Base-by-base conservation (phyloP, 2,113 vertebrate genomes). In the Aspiorhynchus laticeps region DNA sequence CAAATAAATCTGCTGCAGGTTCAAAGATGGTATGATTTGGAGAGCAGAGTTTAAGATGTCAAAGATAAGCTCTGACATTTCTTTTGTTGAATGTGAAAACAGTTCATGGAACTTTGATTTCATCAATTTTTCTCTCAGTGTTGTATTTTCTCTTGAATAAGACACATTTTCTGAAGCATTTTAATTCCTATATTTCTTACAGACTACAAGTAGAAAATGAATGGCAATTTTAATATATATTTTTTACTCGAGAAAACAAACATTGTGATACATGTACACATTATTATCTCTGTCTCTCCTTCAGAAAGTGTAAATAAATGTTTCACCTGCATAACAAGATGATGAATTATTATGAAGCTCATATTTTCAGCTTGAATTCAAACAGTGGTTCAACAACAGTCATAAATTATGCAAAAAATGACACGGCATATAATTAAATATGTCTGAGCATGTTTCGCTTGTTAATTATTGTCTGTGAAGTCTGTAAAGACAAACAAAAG, bases 11-110 rank as follows among this genome's bases (percentile, higher is more conserved):
- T 81, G 77, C 77, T 33, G 24, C 56, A 80, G 69, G 80, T 78
- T 77, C 46, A 81, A n/a, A 85, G 71, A 79, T 87, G 71, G 63
- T 41, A 78, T 73, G 86, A 87, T 87, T 85, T 53, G 79, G 79
- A 56, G 59, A 82, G 21, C 19, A 69, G 69, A 61, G 85, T 67
- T 76, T 84, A 51, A 86, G 85, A 84, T 86, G 51, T 75, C 75
- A 38, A 56, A 80, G 81, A 84, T 86, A 83, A 86, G 14, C 28
- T 7, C 15, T 85, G 71, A 76, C 56, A 67, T 83, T 51, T 83
- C 5, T 75, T 83, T 63, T 51, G 80, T n/a, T 8, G 43, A 67
- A n/a, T 41, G 33, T 53, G 28, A 21, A 51, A 26, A 81, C 12
- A 6, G 41, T 26, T 80, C n/a, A 46, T 59, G 69, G 46, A 46